phyloP scores from a whole-genome alignment of 2,888 invertebrate species.

The Stenurella melanura region DNA sequence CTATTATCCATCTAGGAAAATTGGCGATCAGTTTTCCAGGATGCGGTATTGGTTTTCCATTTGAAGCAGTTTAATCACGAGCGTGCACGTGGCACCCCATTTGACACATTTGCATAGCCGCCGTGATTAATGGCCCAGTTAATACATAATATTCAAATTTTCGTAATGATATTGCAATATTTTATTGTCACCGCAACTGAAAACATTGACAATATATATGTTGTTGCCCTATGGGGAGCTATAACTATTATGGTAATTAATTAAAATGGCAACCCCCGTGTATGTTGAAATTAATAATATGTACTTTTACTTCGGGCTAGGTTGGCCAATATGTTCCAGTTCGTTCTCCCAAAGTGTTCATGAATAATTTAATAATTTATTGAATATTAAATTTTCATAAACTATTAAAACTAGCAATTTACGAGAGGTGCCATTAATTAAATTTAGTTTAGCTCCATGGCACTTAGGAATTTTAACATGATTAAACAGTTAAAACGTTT shows the following conservation, averaged over 20 bases:
- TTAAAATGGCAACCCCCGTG: background rate
- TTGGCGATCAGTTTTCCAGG: background rate
- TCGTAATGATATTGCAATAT: slow-evolving; percentile 56
- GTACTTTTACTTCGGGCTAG: background rate
- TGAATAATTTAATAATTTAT: slow-evolving; percentile 6
- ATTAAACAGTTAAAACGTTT: no score
- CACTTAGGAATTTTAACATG: no score
- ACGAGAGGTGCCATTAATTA: background rate
- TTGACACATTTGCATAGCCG: slow-evolving; percentile 16
- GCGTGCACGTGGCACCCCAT: background rate
- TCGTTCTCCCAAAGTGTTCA: background rate
- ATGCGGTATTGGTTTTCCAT: slow-evolving; percentile 7
- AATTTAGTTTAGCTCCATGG: no score
- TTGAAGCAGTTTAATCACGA: background rate
- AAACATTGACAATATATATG: slow-evolving; percentile 21
- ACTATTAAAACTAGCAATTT: background rate
- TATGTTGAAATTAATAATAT: slow-evolving; percentile 8
- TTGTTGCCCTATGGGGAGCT: slow-evolving; percentile 5
- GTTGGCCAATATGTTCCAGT: background rate
- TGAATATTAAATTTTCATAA: slow-evolving; percentile 7
- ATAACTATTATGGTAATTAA: slow-evolving; percentile 20
- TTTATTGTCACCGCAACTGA: slow-evolving; percentile 48
- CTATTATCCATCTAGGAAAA: slow-evolving; percentile 4
- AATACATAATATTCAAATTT: slow-evolving; percentile 45
- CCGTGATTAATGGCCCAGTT: slow-evolving; percentile 10